Conservation (phyloP, 2,888 invertebrate species). For the Nysson spinosus region DNA sequence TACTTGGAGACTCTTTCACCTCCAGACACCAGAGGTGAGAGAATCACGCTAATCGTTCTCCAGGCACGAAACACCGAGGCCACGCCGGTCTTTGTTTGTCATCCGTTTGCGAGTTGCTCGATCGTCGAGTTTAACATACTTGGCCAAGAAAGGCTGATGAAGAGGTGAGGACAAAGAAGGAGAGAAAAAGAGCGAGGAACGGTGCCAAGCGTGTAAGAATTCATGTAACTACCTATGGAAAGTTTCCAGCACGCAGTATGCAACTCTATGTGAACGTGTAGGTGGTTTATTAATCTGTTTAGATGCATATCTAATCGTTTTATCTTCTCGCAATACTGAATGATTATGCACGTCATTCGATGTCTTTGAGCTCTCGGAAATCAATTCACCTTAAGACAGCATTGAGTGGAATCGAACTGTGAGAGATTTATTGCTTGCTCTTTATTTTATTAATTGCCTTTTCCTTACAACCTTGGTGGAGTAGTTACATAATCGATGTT, state of each 20-base stretch:
- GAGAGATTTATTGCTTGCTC: neutral
- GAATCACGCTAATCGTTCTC: constrained; percentile 61
- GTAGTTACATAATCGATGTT: too few species aligned
- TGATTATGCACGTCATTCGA: constrained; percentile 19
- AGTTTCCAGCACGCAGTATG: constrained; percentile 31
- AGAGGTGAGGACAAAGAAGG: neutral
- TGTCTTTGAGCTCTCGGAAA: constrained; percentile 15
- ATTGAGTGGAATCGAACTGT: neutral
- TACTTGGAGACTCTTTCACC: constrained; percentile 5
- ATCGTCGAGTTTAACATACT: constrained; percentile 34
- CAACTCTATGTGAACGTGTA: constrained; percentile 20
- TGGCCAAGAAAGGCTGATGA: constrained; percentile 15
- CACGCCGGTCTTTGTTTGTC: constrained; percentile 57
- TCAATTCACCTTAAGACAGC: neutral
- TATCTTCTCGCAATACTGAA: constrained; percentile 34
- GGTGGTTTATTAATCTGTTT: constrained; percentile 51
- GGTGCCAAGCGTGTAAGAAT: constrained; percentile 49
- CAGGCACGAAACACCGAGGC: constrained; percentile 52
- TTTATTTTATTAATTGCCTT: too few species aligned
- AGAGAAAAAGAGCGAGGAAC: constrained; percentile 27
- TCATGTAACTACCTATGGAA: constrained; percentile 40
- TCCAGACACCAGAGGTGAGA: constrained; percentile 34
- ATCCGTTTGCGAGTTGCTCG: constrained; percentile 50
- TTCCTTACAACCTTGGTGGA: too few species aligned
- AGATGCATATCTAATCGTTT: constrained; percentile 48